Percentiles rank a stretch among this genome's conserved stretches.
phyloP scores from a whole-genome alignment of 1,140 invertebrate genomes.

The Mycetomoellerius zeteki region DNA sequence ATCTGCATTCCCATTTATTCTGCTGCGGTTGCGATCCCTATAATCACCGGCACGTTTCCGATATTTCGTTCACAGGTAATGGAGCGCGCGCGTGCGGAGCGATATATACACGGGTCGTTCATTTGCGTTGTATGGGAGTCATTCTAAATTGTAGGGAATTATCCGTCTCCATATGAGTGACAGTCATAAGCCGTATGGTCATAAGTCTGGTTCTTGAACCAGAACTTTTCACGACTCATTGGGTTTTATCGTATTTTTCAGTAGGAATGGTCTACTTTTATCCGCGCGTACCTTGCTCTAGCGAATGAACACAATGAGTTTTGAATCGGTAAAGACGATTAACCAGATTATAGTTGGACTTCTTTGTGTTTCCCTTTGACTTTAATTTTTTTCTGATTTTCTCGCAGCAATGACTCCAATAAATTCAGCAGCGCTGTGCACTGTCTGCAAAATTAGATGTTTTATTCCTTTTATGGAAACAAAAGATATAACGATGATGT shows the following conservation, averaged over 20 bases:
- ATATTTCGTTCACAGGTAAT: conserved; percentile 15
- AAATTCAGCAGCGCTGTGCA: neutral
- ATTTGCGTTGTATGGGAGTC: conserved; percentile 25
- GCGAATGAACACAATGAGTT: neutral
- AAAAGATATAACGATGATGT: neutral
- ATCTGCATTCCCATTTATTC: conserved; percentile 48
- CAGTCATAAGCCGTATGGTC: conserved; percentile 19
- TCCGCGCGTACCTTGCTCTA: conserved; percentile 27
- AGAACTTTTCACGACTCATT: conserved; percentile 39
- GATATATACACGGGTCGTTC: conserved; percentile 11
- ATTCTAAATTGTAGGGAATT: conserved; percentile 46
- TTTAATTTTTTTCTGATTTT: neutral
- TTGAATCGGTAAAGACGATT: neutral
- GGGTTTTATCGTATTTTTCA: conserved; percentile 27
- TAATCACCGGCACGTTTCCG: conserved; percentile 35
- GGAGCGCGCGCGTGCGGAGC: conserved; percentile 4
- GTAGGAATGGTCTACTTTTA: conserved; percentile 55
- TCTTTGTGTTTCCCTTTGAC: neutral
- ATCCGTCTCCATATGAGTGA: conserved; percentile 10
- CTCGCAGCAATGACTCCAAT: neutral
- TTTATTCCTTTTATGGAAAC: conserved; percentile 1
- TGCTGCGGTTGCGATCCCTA: conserved; percentile 9
- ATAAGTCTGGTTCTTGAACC: neutral
- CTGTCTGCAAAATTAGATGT: conserved; percentile 3
- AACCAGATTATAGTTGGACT: neutral